These are phyloP conservation scores for Thymelicus sylvestris DNA, from an alignment of 2,888 invertebrate species.

Conservation along the genomic window DNA sequence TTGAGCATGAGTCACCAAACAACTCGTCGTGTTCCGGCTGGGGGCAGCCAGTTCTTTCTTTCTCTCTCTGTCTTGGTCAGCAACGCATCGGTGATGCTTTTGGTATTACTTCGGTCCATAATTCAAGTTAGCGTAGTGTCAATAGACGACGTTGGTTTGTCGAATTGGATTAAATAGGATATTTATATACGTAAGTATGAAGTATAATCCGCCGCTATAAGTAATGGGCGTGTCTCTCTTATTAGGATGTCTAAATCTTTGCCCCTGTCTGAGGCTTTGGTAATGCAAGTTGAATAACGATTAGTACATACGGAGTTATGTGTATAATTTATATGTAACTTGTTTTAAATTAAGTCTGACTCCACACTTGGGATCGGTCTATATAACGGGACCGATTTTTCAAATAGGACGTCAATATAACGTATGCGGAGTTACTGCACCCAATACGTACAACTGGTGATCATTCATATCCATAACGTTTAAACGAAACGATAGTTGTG, in stretches of 20 bases:
- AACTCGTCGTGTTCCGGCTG: too few species aligned
- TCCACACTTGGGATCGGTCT: conserved; percentile 10
- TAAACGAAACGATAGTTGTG: conserved; percentile 40
- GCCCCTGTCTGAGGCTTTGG: conserved; percentile 9
- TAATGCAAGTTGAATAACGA: neutral
- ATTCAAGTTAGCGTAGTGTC: conserved; percentile 1
- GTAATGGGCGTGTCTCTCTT: neutral
- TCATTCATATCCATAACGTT: conserved; percentile 23
- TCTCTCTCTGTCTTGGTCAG: too few species aligned
- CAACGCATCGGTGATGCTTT: too few species aligned
- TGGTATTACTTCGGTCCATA: too few species aligned
- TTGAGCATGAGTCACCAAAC: too few species aligned
- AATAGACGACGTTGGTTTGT: conserved; percentile 46
- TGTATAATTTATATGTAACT: neutral
- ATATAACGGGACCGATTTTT: neutral
- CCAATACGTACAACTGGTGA: conserved; percentile 3
- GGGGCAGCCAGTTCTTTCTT: too few species aligned
- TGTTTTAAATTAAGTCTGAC: neutral
- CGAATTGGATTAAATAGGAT: conserved; percentile 51
- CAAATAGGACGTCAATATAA: neutral
- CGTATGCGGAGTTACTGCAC: neutral
- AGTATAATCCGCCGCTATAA: neutral
- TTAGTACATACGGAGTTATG: neutral
- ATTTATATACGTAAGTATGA: conserved; percentile 41
- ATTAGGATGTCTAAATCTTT: conserved; percentile 14